These are phyloP conservation scores for Pseudocheirus occidentalis DNA, from an alignment of 2,797 vertebrate genomes.

Conservation along the genomic window DNA sequence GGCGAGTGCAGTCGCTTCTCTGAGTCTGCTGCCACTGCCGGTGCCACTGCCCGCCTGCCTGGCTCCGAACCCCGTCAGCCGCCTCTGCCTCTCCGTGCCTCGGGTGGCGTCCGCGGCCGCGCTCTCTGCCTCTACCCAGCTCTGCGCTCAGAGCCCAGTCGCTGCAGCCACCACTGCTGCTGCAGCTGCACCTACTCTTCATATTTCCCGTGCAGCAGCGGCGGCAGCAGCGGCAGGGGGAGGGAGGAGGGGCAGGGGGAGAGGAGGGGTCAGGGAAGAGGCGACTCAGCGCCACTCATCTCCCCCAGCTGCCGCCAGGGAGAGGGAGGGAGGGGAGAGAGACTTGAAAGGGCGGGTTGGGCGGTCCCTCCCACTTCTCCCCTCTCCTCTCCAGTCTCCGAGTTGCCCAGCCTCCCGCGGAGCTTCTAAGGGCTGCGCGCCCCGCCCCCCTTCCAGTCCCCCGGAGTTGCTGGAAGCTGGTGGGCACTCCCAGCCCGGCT, in stretches of 20 bases:
- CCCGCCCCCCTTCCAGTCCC: too few species aligned
- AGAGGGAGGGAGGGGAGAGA: neutral
- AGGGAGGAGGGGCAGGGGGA: conserved; percentile 59
- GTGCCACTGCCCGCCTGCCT: conserved; percentile 49
- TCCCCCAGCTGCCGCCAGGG: neutral
- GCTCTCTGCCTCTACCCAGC: conserved; percentile 5
- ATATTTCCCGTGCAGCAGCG: conserved; percentile 79
- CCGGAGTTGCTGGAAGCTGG: neutral
- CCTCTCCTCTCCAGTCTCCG: neutral
- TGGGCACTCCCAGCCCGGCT: neutral
- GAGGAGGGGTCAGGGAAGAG: conserved; percentile 30
- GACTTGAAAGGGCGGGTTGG: conserved; percentile 46
- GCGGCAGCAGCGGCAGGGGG: conserved; percentile 60
- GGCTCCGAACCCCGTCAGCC: conserved; percentile 38
- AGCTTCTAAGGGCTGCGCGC: neutral
- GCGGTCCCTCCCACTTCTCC: conserved; percentile 1
- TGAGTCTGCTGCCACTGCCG: conserved; percentile 38
- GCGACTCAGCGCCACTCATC: conserved; percentile 21
- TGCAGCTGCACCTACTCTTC: conserved; percentile 77
- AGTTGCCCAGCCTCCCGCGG: neutral
- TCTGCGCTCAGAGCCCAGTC: conserved; percentile 7
- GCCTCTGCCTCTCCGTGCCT: conserved; percentile 57
- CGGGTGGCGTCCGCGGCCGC: conserved; percentile 14
- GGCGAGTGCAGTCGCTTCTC: neutral
- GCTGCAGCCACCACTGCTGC: conserved; percentile 4